phyloP scores from a whole-genome alignment of 2,797 vertebrate species.

The Lacerta agilis region DNA sequence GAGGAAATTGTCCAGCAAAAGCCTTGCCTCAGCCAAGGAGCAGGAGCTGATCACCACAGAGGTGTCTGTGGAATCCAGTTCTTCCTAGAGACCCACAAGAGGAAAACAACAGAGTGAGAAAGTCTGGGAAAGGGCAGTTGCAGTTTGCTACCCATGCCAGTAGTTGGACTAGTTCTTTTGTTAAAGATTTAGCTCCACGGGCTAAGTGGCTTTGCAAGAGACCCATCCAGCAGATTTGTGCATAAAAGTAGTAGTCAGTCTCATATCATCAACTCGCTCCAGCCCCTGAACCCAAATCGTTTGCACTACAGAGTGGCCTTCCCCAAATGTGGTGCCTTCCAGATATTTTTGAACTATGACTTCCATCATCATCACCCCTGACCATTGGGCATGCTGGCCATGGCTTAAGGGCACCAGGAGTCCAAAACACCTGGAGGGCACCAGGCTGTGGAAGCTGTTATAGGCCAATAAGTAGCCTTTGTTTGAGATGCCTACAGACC shows the following conservation, averaged over 20 bases:
- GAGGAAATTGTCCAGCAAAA: constrained; percentile 95
- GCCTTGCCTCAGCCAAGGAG: constrained; percentile 93
- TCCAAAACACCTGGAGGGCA: no score
- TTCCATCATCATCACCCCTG: no score
- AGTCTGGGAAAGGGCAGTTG: background rate
- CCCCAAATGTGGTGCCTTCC: no score
- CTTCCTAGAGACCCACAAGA: constrained; percentile 82
- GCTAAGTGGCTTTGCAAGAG: background rate
- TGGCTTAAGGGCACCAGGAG: no score
- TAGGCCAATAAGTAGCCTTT: background rate
- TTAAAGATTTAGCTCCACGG: background rate
- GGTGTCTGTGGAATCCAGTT: constrained; percentile 95
- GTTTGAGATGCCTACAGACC: background rate
- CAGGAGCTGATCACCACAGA: constrained; percentile 98
- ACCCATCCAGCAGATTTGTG: background rate
- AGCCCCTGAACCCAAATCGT: background rate
- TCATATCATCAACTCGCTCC: background rate
- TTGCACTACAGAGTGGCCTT: background rate
- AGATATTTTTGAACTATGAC: no score
- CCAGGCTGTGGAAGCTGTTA: no score
- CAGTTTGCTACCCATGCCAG: background rate
- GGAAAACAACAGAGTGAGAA: background rate
- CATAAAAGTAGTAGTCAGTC: background rate
- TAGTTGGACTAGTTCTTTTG: background rate
- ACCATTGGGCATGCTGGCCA: no score